Evolutionary conservation across 2,888 invertebrate species (phyloP).

Genomic region (Microctonus aethiopoides): DNA sequence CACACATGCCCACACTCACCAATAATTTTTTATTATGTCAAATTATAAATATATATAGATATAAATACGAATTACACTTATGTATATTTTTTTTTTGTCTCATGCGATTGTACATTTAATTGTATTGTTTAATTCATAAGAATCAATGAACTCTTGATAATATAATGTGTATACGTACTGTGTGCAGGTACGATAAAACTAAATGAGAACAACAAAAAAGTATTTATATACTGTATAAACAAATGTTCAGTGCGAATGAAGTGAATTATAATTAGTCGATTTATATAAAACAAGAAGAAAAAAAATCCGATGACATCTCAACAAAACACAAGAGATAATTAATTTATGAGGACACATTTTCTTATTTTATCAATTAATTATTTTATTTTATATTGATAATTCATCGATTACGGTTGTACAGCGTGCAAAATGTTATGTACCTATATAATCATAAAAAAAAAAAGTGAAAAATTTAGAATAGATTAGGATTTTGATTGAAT

Average conservation of each 20-base stretch:
- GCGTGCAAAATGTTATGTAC: conserved; percentile 43
- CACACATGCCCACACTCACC: neutral
- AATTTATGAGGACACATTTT: neutral
- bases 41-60: conserved; percentile 4
- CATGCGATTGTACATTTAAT: conserved; percentile 12
- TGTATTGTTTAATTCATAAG: neutral
- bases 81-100: conserved; percentile 17
- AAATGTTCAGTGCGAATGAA: conserved; percentile 3
- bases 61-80: conserved; percentile 12
- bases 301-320: neutral
- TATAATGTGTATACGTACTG: neutral
- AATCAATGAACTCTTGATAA: neutral
- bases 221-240: conserved; percentile 24
- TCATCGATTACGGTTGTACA: conserved; percentile 37
- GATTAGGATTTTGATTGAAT: conserved; percentile 15
- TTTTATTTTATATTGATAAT: neutral
- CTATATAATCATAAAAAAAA: conserved; percentile 31
- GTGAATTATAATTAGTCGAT: neutral
- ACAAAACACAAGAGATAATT: neutral
- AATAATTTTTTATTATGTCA: neutral
- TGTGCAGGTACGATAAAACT: neutral
- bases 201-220: neutral
- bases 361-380: neutral
- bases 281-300: neutral
- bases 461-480: conserved; percentile 29